A percentile compares a stretch with the other conserved stretches of the same genome.
These are phyloP conservation scores for Hydrotaea diabolus DNA, from an alignment of 2,888 invertebrate genomes.

Conservation along the genomic window DNA sequence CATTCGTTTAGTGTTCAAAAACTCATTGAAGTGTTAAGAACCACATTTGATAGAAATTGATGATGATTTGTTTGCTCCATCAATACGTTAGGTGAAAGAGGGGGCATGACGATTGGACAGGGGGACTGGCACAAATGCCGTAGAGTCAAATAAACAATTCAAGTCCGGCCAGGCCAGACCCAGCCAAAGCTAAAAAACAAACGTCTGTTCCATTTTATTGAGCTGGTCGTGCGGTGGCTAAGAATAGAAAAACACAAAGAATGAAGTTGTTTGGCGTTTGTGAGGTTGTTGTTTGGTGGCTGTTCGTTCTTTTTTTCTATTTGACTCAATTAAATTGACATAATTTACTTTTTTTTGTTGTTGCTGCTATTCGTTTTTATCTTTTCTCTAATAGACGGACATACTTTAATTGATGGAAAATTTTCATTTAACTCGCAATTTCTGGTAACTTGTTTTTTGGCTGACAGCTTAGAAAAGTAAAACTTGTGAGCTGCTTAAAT, in stretches of 20 bases:
- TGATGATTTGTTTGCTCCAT: slow-evolving; percentile 49
- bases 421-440: slow-evolving; percentile 26
- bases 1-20: slow-evolving; percentile 44
- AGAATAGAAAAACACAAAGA: slow-evolving; percentile 12
- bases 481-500: too few species aligned
- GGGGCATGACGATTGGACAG: background rate
- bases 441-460: slow-evolving; percentile 22
- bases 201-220: slow-evolving; percentile 20
- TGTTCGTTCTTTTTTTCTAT: background rate
- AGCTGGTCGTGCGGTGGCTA: background rate
- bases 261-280: slow-evolving; percentile 43
- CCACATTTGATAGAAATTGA: slow-evolving; percentile 59
- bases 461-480: slow-evolving; percentile 13
- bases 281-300: slow-evolving; percentile 10
- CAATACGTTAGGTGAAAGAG: too few species aligned
- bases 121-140: background rate
- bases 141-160: background rate
- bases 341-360: slow-evolving; percentile 54
- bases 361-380: background rate
- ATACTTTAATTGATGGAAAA: slow-evolving; percentile 47
- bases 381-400: slow-evolving; percentile 8
- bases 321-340: slow-evolving; percentile 49
- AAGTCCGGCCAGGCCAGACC: background rate
- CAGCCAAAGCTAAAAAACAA: background rate
- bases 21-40: slow-evolving; percentile 60